Base-by-base conservation (phyloP, 1,140 invertebrate genomes). In the Leptinotarsa texana region DNA sequence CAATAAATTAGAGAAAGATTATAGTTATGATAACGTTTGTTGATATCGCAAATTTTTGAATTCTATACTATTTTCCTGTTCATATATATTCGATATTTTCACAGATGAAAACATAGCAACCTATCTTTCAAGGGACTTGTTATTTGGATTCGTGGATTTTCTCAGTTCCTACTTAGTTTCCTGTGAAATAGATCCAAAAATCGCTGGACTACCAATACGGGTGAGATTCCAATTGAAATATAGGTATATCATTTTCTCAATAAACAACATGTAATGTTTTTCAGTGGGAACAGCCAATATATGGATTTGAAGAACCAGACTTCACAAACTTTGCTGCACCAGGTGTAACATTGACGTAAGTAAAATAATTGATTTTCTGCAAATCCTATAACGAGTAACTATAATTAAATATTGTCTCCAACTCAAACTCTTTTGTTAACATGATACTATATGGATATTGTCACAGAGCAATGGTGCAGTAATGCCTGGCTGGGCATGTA, bases 261-360 rank as follows among this genome's bases (percentile, higher is more conserved):
- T 42, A 42, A 11, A 42, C 33, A 42, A 42, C 33, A 11, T 42
- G 33, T 42, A 42, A 42, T 67, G n/a, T 42, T 47, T 85, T 87
- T 63, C 80, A 90, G 88, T 86, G 90, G 76, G 86, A 88, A 77
- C 77, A 78, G 42, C 84, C 82, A 78, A 89, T 98, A 79, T 98
- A 98, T 85, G 96, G 96, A 69, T 91, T 91, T 27, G 91, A 89
- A 79, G 89, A 94, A 80, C 95, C 96, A 22, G 95, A 94, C 74
- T 98, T 98, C 83, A 97, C 95, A 3, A 94, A 98, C 86, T 98
- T 98, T 86, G 96, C 97, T 77, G 96, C 96, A 42, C 96, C 96
- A 51, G 96, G 96, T 79, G 93, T 98, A 72, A 96, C 98, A 82
- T 87, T 98, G 76, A 97, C 94, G 94, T 96, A 86, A 83, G 77